phyloP scores from a whole-genome alignment of 2,888 invertebrate genomes.

The Eudemis profundana region DNA sequence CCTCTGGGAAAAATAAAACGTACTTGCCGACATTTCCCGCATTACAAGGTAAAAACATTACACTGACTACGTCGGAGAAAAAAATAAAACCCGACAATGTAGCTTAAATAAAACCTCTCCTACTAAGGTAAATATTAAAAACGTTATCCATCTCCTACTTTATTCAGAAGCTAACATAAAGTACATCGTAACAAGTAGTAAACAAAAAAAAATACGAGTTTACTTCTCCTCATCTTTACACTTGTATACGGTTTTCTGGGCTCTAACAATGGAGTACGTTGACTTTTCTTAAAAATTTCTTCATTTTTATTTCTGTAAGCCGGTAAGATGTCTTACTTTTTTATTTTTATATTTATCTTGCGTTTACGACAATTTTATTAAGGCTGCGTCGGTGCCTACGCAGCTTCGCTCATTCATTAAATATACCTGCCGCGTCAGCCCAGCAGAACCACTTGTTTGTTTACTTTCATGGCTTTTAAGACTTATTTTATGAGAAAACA shows the following conservation, averaged over 20 bases:
- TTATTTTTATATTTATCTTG: conserved; percentile 67
- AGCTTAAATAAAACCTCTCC: conserved; percentile 46
- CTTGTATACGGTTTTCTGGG: conserved; percentile 52
- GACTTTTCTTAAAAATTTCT: conserved; percentile 58
- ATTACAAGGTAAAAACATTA: conserved; percentile 28
- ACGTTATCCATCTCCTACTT: conserved; percentile 49
- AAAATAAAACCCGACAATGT: conserved; percentile 37
- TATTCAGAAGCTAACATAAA: conserved; percentile 50
- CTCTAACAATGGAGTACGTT: conserved; percentile 63
- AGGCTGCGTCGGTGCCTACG: conserved; percentile 68
- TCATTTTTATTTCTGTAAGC: conserved; percentile 56
- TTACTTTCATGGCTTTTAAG: conserved; percentile 18
- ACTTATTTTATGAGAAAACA: conserved; percentile 13
- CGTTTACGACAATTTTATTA: conserved; percentile 81
- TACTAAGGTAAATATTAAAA: conserved; percentile 46
- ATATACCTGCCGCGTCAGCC: conserved; percentile 58
- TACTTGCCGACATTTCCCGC: conserved; percentile 9
- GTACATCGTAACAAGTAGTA: conserved; percentile 48
- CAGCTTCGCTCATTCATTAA: conserved; percentile 73
- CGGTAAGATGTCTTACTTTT: conserved; percentile 54
- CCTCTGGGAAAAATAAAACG: neutral
- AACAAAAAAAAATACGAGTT: conserved; percentile 49
- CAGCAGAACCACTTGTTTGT: conserved; percentile 48
- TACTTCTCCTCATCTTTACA: conserved; percentile 55
- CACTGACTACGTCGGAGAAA: conserved; percentile 29